These are phyloP conservation scores for Microchrysa polita DNA, from an alignment of 2,888 invertebrate genomes.

Conservation along the genomic window DNA sequence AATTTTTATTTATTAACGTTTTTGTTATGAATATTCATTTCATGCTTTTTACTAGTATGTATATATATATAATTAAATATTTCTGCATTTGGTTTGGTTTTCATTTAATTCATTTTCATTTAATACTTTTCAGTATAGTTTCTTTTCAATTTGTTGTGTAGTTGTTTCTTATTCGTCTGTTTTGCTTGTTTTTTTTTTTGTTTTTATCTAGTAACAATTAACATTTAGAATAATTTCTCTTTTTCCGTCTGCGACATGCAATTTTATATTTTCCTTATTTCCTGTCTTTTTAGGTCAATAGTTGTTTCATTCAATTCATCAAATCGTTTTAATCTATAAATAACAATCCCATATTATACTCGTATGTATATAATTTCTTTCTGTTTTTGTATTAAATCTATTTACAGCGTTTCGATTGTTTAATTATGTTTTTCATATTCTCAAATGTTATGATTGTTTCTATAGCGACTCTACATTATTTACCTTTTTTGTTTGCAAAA, in stretches of 20 bases:
- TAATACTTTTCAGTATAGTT: neutral
- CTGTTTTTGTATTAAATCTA: constrained; percentile 6
- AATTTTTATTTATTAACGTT: constrained; percentile 29
- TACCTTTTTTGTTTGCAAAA: constrained; percentile 14
- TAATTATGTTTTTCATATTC: constrained; percentile 12
- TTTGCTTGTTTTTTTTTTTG: constrained; percentile 6
- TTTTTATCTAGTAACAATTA: constrained; percentile 50
- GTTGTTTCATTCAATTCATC: constrained; percentile 14
- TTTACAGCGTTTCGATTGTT: constrained; percentile 23
- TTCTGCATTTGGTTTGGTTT: constrained; percentile 27
- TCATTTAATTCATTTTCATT: constrained; percentile 8
- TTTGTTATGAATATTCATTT: constrained; percentile 37
- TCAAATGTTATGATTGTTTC: constrained; percentile 27
- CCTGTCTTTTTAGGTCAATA: constrained; percentile 15
- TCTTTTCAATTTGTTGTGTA: neutral
- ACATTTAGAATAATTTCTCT: constrained; percentile 50
- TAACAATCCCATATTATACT: constrained; percentile 34
- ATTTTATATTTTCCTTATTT: neutral
- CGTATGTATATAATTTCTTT: constrained; percentile 3
- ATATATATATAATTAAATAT: constrained; percentile 17
- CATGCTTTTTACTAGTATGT: constrained; percentile 15
- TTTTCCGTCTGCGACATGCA: neutral
- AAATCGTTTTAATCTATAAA: constrained; percentile 9
- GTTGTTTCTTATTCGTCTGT: too few relatives aligned
- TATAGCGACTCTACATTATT: constrained; percentile 19